phyloP scores from a whole-genome alignment of 1,140 invertebrate species.

The Carcinoscorpius rotundicauda region DNA sequence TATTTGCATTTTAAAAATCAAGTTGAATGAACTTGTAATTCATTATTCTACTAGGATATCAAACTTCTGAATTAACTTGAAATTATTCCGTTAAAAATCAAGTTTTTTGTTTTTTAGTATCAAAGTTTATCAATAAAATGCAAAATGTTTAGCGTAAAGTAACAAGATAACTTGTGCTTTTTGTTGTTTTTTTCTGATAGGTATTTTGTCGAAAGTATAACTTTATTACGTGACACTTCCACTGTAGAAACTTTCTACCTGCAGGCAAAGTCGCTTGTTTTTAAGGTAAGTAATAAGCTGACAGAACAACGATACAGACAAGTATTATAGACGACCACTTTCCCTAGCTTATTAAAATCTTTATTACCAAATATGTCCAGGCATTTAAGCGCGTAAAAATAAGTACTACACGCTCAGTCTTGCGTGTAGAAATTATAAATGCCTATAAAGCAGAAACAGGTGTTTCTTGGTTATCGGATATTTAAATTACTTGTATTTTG shows the following conservation, averaged over 20 bases:
- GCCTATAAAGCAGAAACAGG: too few species aligned
- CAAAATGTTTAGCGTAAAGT: not conserved
- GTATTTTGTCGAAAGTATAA: constrained; percentile 41
- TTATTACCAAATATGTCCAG: too few species aligned
- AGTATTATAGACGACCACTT: too few species aligned
- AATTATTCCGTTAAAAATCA: not conserved
- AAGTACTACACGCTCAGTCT: too few species aligned
- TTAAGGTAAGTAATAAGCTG: constrained; percentile 32
- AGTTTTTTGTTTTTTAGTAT: constrained; percentile 8
- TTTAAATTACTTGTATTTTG: too few species aligned
- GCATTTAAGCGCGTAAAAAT: too few species aligned
- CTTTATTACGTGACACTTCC: constrained; percentile 35
- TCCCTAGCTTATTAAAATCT: too few species aligned
- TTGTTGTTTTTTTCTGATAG: constrained; percentile 26
- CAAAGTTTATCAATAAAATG: not conserved
- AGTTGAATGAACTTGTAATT: not conserved
- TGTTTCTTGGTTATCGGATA: too few species aligned
- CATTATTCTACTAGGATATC: too few species aligned
- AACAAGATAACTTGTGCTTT: constrained; percentile 7
- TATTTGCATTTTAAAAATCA: not conserved
- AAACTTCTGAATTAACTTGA: too few species aligned
- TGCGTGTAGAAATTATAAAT: too few species aligned
- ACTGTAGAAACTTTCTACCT: constrained; percentile 44
- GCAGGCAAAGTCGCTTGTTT: constrained; percentile 39
- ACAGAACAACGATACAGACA: too few species aligned